Conservation (phyloP, 1,140 invertebrate genomes). For the Hylyphantes graminicola region DNA sequence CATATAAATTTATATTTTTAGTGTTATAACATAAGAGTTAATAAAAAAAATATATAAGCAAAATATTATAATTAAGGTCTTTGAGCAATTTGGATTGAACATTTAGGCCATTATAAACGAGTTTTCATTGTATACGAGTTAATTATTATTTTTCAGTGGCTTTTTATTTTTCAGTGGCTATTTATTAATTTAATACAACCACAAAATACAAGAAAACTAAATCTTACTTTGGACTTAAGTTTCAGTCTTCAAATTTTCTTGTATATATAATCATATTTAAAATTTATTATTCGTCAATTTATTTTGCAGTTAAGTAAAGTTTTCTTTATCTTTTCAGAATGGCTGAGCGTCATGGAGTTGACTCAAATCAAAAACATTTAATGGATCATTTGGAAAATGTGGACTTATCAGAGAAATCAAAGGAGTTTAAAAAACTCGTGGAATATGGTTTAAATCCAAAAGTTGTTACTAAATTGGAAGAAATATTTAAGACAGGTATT, state of each 20-base stretch:
- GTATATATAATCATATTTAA: too few relatives aligned
- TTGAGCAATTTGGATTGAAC: too few relatives aligned
- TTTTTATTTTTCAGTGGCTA: too few relatives aligned
- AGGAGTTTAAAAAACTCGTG: conserved; percentile 79
- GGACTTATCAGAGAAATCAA: conserved; percentile 74
- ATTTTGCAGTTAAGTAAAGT: not conserved
- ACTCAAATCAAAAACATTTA: conserved; percentile 75
- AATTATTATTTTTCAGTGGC: too few relatives aligned
- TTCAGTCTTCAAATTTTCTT: not conserved
- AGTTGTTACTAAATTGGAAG: conserved; percentile 93
- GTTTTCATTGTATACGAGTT: too few relatives aligned
- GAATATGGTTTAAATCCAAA: conserved; percentile 94
- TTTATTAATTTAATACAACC: too few relatives aligned
- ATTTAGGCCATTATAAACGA: too few relatives aligned
- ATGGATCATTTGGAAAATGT: conserved; percentile 71
- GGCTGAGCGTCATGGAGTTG: conserved; percentile 91
- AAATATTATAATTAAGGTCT: too few relatives aligned
- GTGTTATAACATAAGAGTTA: too few relatives aligned
- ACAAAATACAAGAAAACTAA: too few relatives aligned
- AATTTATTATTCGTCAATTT: not conserved
- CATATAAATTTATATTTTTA: too few relatives aligned
- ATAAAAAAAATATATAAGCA: too few relatives aligned
- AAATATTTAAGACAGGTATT: conserved; percentile 93
- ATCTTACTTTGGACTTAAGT: not conserved
- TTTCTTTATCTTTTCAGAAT: conserved; percentile 74